phyloP scores from a whole-genome alignment of 2,113 vertebrate species.

The Verasper variegatus region DNA sequence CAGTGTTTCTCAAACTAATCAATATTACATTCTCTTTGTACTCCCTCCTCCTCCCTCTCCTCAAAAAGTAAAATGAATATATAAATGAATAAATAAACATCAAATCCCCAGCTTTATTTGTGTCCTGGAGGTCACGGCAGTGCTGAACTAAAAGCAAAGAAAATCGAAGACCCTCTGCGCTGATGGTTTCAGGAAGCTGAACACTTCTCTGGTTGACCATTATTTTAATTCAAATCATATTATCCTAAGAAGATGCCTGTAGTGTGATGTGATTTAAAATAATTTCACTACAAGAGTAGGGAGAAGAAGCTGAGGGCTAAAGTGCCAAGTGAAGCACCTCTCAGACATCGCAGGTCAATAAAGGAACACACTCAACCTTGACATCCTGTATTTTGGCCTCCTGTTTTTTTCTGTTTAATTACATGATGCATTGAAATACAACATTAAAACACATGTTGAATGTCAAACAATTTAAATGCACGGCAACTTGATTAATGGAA shows the following conservation, averaged over 20 bases:
- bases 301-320: constrained; percentile 3
- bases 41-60: not conserved
- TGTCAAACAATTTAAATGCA: not conserved
- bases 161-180: not conserved
- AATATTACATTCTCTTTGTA: not conserved
- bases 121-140: not conserved
- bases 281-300: not conserved
- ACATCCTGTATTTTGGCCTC: constrained; percentile 12
- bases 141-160: not conserved
- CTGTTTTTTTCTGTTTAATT: constrained; percentile 9
- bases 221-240: not conserved
- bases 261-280: too few relatives aligned
- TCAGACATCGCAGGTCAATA: constrained; percentile 23
- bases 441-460: not conserved
- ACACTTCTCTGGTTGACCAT: not conserved
- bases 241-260: not conserved
- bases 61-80: not conserved
- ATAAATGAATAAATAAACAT: not conserved
- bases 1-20: not conserved
- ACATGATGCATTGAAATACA: not conserved
- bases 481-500: not conserved
- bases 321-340: not conserved
- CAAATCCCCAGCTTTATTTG: not conserved
- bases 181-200: not conserved
- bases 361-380: constrained; percentile 32